These are phyloP conservation scores for Drosophila oshimai DNA, from an alignment of 1,140 invertebrate species.

Conservation along the genomic window DNA sequence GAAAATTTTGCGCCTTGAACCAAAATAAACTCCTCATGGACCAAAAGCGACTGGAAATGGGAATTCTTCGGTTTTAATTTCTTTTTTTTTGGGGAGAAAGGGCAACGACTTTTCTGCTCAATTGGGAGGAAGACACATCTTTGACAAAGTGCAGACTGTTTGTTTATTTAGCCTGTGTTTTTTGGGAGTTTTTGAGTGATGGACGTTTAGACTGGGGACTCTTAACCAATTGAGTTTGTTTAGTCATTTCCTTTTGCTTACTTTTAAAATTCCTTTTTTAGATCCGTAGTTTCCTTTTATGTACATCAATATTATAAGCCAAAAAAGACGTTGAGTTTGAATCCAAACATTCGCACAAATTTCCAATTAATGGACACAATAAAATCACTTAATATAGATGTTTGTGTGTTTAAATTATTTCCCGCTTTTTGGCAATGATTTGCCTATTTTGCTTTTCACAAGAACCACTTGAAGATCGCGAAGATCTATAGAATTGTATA, in stretches of 20 bases:
- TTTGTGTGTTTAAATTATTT: conserved; percentile 10
- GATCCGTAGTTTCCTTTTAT: not conserved
- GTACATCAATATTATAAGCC: not conserved
- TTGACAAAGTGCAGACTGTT: conserved; percentile 31
- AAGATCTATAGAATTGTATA: conserved; percentile 8
- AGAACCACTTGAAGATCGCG: conserved; percentile 39
- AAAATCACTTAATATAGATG: conserved; percentile 18
- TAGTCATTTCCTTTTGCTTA: conserved; percentile 7
- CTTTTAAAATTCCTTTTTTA: not conserved
- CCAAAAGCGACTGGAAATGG: conserved; percentile 22
- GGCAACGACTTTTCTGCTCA: conserved; percentile 58
- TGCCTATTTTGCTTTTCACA: conserved; percentile 23
- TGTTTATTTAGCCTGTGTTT: conserved; percentile 36
- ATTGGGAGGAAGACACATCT: conserved; percentile 24
- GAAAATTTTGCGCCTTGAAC: conserved; percentile 47
- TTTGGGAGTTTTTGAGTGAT: conserved; percentile 24
- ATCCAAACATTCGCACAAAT: conserved; percentile 5
- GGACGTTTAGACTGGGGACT: conserved; percentile 6
- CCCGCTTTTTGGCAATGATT: conserved; percentile 39
- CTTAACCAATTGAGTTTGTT: conserved; percentile 9
- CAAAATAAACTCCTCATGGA: conserved; percentile 52
- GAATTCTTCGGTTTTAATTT: conserved; percentile 30
- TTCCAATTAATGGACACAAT: conserved; percentile 29
- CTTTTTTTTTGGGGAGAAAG: conserved; percentile 43
- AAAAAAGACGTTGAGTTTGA: conserved; percentile 47